Base-by-base conservation (phyloP, 1,140 invertebrate genomes). In the Scaptodrosophila lebanonensis region DNA sequence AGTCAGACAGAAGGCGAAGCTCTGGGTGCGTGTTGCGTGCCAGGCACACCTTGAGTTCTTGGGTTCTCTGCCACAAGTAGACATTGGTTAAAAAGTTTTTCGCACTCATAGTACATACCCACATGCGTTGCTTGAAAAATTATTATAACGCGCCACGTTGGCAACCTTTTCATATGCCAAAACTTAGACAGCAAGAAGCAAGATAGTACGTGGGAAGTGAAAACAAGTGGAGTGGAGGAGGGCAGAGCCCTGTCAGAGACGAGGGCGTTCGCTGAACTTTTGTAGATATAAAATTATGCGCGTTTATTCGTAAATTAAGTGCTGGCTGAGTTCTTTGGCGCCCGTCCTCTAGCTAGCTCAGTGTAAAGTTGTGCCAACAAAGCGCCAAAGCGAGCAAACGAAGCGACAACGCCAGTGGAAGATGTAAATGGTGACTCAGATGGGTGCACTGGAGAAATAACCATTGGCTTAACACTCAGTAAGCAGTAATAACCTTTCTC, bases 281-380 rank as follows among this genome's bases (percentile, higher is more conserved):
- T 82, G 62, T 82, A 73, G 65, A 79, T 79, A 79, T 73, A 79
- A 77, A 79, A 79, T 79, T 79, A 79, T 79, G 73, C 73, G 75
- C 73, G 73, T 82, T 79, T 79, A 79, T 79, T 79, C 73, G 73
- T 79, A 79, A 79, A 79, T 79, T 79, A 79, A 79, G 73, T 79
- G 73, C 73, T 79, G 73, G 75, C 73, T 79, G 73, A 82, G 71
- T 66, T 76, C 59, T 61, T 56, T 57, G 27, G n/a, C n/a, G n/a
- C n/a, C n/a, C n/a, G n/a, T n/a, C n/a, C n/a, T n/a, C n/a, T n/a
- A n/a, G n/a, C n/a, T n/a, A n/a, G n/a, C n/a, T n/a, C n/a, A n/a
- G n/a, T n/a, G n/a, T n/a, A 76, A 72, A 57, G 58, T 61, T 53
- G 58, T 25, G 45, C 49, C 32, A 27, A 6, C 44, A 20, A 22